Evolutionary conservation across 2,888 invertebrate genomes (phyloP).

Genomic region (Drosophila dives): DNA sequence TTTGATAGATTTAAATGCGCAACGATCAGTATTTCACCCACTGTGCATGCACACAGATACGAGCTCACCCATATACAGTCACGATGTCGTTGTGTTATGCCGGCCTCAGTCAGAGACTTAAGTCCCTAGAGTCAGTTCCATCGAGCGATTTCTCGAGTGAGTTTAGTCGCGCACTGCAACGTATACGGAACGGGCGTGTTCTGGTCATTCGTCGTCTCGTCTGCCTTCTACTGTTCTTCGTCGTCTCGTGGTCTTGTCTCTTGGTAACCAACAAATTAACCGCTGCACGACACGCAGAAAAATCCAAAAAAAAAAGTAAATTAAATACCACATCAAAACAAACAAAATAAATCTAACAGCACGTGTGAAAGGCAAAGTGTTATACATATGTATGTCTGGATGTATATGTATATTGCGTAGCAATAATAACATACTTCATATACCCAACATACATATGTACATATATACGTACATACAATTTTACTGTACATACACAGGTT

Average conservation of each 20-base stretch:
- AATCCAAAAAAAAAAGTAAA: slow-evolving; percentile 56
- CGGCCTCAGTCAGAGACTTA: slow-evolving; percentile 38
- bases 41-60: slow-evolving; percentile 27
- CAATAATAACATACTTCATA: slow-evolving; percentile 34
- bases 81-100: slow-evolving; percentile 38
- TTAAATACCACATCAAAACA: slow-evolving; percentile 22
- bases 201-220: slow-evolving; percentile 18
- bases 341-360: slow-evolving; percentile 15
- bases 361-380: slow-evolving; percentile 24
- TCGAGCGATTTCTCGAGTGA: slow-evolving; percentile 57
- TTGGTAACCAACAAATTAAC: slow-evolving; percentile 33
- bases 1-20: neutral
- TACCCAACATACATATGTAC: slow-evolving; percentile 4
- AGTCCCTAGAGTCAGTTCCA: slow-evolving; percentile 47
- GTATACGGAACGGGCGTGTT: slow-evolving; percentile 52
- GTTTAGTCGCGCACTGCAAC: slow-evolving; percentile 62
- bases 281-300: slow-evolving; percentile 25
- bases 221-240: slow-evolving; percentile 26
- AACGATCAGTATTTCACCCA: slow-evolving; percentile 4
- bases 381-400: neutral
- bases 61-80: slow-evolving; percentile 11
- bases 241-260: slow-evolving; percentile 23
- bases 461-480: neutral
- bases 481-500: neutral
- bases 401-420: slow-evolving; percentile 12